Evolutionary conservation across 2,888 invertebrate species (phyloP), one percentile per base, ranked within the genome.

Genomic region (Cetonia aurata): DNA sequence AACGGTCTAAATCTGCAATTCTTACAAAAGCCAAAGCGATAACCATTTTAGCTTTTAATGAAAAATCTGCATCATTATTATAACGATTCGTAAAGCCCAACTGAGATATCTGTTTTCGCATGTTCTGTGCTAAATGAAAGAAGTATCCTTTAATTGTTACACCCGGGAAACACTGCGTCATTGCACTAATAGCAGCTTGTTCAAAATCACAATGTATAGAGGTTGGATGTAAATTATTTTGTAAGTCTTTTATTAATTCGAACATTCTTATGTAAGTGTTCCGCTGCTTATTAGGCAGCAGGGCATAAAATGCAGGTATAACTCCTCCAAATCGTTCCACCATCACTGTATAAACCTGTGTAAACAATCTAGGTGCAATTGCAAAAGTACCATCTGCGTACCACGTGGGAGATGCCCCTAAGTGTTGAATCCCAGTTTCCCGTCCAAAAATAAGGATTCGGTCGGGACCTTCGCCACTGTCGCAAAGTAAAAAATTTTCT

Each of bases 341-440:
- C 66, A 66, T 57, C 10, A 9, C 37, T 37, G 37, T 37, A 10
- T 69, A 71, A 25, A 69, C 65, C 60, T 71, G 71, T 8, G 52
- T 6, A 46, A 71, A 71, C n/a, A 69, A 57, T 55, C 19, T 12
- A 3, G 60, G 62, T 10, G 68, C 15, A 44, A 71, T 67, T 56
- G 37, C 4, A 59, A 67, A 71, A 6, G 71, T 68, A 46, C 68
- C 71, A 59, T 68, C 68, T 3, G 60, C 68, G 52, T 42, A 71
- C 70, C 62, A 66, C 10, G 19, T 57, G n/a, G 48, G 13, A 8
- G 70, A 48, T 57, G 12, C 41, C 12, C 52, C 37, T 31, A 70
- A 42, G 62, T 57, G 57, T 42, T 46, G 17, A 15, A 67, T 65
- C 57, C 57, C 56, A 17, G 17, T 46, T 66, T 55, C 17, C 12